A percentile compares a stretch with the other conserved stretches of the same genome.
These are phyloP conservation scores for Stramonita haemastoma DNA, from an alignment of 2,888 invertebrate species.

Conservation along the genomic window DNA sequence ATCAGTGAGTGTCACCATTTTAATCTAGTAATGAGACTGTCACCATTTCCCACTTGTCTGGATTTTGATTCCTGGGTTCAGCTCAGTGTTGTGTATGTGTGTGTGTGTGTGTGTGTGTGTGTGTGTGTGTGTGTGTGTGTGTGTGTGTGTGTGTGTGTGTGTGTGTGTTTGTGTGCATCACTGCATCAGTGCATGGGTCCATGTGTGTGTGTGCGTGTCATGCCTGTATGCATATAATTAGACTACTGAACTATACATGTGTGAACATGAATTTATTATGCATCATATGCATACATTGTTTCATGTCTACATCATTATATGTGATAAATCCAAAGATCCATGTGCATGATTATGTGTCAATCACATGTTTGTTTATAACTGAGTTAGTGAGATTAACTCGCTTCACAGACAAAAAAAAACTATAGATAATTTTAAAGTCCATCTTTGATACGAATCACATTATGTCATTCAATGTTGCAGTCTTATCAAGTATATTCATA, in stretches of 20 bases:
- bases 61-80: no score
- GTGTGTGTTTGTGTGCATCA: neutral
- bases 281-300: neutral
- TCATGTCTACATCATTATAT: neutral
- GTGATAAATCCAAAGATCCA: neutral
- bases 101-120: constrained; percentile 9
- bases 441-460: no score
- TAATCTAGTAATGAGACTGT: no score
- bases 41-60: no score
- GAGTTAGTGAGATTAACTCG: no score
- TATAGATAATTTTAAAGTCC: no score
- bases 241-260: neutral
- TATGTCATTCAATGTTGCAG: no score
- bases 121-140: neutral
- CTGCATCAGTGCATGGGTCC: neutral
- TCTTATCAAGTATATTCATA: no score
- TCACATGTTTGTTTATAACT: no score
- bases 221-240: neutral
- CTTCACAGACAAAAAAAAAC: no score
- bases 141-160: neutral
- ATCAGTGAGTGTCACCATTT: no score
- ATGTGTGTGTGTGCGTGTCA: neutral
- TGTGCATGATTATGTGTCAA: neutral
- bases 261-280: neutral
- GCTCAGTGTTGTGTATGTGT: neutral